Percentiles rank a stretch among this genome's conserved stretches.
These are phyloP conservation scores for Thalpophila matura DNA, from an alignment of 2,888 invertebrate genomes.

Conservation along the genomic window DNA sequence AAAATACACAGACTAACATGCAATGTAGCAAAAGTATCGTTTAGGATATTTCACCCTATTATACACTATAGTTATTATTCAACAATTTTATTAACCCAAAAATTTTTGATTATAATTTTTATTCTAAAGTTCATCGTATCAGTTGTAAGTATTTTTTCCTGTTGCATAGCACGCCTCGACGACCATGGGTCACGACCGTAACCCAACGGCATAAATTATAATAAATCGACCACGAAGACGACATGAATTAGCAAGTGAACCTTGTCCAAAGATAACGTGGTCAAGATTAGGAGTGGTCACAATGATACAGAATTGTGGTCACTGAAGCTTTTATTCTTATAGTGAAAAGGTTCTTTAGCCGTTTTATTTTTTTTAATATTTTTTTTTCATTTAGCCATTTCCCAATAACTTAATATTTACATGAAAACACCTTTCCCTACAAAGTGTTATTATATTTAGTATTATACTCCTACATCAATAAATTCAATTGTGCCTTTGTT, in stretches of 20 bases:
- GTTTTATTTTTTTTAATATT: background rate
- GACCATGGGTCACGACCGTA: conserved; percentile 28
- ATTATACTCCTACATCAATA: background rate
- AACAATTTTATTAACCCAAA: background rate
- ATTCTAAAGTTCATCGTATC: conserved; percentile 11
- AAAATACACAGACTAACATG: too few relatives aligned
- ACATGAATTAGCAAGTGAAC: background rate
- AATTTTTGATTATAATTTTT: background rate
- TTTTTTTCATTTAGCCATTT: background rate
- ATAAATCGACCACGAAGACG: conserved; percentile 36
- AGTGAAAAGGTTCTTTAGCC: too few relatives aligned
- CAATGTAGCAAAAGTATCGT: too few relatives aligned
- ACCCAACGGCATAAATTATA: conserved; percentile 54
- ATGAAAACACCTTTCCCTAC: background rate
- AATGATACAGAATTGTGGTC: background rate
- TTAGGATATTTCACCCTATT: too few relatives aligned
- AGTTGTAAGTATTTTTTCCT: too few relatives aligned
- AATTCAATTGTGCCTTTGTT: conserved; percentile 11
- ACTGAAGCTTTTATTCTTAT: background rate
- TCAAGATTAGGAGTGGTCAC: conserved; percentile 6
- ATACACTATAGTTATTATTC: too few relatives aligned
- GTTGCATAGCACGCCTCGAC: conserved; percentile 11
- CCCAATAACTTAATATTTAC: background rate
- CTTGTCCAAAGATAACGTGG: background rate
- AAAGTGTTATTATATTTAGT: background rate